phyloP scores from a whole-genome alignment of 2,888 invertebrate genomes.

The Pediacus dermestoides region DNA sequence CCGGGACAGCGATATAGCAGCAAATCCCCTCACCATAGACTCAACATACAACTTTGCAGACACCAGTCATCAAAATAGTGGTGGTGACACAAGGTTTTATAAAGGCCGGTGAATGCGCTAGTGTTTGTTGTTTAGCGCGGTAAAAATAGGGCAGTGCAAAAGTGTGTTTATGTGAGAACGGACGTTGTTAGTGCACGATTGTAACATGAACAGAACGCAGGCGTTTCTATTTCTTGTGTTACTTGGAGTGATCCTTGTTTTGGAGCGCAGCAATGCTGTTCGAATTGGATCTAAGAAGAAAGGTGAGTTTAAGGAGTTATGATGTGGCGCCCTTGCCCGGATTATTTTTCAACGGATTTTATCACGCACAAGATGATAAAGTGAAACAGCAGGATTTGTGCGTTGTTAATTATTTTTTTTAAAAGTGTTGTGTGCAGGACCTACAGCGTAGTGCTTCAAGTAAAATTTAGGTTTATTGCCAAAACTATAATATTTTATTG shows the following conservation, averaged over 20 bases:
- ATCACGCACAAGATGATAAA: too few species aligned
- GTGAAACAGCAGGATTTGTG: too few species aligned
- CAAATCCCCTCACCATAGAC: too few species aligned
- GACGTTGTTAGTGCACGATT: conserved; percentile 6
- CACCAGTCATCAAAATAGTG: conserved; percentile 2
- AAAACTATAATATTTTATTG: too few species aligned
- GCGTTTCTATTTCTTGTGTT: background rate
- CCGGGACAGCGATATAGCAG: too few species aligned
- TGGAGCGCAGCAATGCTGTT: conserved; percentile 3
- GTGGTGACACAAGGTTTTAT: conserved; percentile 8
- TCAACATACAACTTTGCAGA: too few species aligned
- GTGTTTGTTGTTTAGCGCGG: conserved; percentile 3
- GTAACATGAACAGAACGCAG: conserved; percentile 7
- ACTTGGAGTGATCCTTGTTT: conserved; percentile 1
- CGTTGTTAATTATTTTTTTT: too few species aligned
- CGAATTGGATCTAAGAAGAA: conserved; percentile 4
- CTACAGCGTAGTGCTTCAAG: too few species aligned
- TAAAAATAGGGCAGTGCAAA: conserved; percentile 10
- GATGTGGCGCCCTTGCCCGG: too few species aligned
- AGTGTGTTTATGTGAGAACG: conserved; percentile 7
- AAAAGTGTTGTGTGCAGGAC: too few species aligned
- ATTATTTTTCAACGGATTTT: too few species aligned
- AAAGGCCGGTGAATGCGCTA: conserved; percentile 9
- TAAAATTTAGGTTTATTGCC: too few species aligned
- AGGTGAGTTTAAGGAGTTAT: conserved; percentile 8